Evolutionary conservation across 2,113 vertebrate genomes (phyloP).

Genomic region (Onychorhynchus coronatus): DNA sequence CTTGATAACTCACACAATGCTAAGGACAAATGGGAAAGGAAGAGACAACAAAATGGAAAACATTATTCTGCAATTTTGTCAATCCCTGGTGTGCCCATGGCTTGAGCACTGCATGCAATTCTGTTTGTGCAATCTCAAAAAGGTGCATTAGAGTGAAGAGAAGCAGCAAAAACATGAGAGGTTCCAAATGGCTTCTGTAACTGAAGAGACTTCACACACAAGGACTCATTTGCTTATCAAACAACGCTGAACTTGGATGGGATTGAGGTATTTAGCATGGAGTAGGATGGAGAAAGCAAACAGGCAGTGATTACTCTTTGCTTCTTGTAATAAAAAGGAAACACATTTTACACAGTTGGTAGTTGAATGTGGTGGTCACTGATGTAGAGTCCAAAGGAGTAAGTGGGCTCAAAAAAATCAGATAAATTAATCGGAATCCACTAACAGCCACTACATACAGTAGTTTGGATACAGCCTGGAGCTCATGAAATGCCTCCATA

Average conservation of each 20-base stretch:
- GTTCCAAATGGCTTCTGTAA: background rate
- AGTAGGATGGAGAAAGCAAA: background rate
- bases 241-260: background rate
- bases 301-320: background rate
- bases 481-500: background rate
- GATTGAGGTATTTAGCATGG: background rate
- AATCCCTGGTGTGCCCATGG: background rate
- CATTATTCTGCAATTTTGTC: conserved; percentile 18
- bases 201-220: background rate
- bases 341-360: background rate
- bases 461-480: background rate
- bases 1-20: conserved; percentile 1
- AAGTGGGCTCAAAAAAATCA: background rate
- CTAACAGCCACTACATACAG: background rate
- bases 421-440: background rate
- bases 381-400: background rate
- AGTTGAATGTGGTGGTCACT: background rate
- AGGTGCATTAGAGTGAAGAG: background rate
- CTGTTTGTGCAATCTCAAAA: background rate
- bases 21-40: conserved; percentile 21
- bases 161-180: background rate
- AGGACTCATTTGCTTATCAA: background rate
- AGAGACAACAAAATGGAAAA: conserved; percentile 48
- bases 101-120: background rate
- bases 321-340: background rate